phyloP scores from a whole-genome alignment of 2,113 vertebrate genomes.

The Mesoclemmys tuberculata region DNA sequence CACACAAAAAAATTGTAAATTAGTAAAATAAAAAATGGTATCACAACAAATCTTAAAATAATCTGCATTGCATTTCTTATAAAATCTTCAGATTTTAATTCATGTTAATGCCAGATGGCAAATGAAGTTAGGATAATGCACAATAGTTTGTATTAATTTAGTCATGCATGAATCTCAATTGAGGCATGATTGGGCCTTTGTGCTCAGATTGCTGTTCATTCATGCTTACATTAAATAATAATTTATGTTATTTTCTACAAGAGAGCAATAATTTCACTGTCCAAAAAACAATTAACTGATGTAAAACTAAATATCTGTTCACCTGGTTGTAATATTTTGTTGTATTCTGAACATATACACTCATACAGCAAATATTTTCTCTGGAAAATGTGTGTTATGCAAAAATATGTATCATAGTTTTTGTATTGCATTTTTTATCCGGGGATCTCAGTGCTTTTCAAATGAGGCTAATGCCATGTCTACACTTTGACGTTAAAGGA shows the following conservation, averaged over 20 bases:
- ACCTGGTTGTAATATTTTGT: neutral
- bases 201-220: neutral
- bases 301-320: neutral
- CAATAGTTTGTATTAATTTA: neutral
- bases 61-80: neutral
- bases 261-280: neutral
- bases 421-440: neutral
- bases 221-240: conserved; percentile 5
- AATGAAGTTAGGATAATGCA: neutral
- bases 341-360: neutral
- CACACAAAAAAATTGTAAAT: neutral
- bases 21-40: neutral
- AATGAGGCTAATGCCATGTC: neutral
- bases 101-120: neutral
- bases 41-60: neutral
- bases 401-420: fast-evolving
- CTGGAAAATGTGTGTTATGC: neutral
- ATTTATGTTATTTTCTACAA: neutral
- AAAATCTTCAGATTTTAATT: conserved; percentile 19
- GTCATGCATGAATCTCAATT: neutral
- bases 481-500: neutral
- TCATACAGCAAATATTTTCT: neutral
- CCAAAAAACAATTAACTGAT: conserved; percentile 6
- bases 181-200: neutral
- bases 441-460: neutral